A percentile compares a stretch with the other conserved stretches of the same genome.
Conservation (phyloP, 2,888 invertebrate species). For the Cheilosia variabilis region DNA sequence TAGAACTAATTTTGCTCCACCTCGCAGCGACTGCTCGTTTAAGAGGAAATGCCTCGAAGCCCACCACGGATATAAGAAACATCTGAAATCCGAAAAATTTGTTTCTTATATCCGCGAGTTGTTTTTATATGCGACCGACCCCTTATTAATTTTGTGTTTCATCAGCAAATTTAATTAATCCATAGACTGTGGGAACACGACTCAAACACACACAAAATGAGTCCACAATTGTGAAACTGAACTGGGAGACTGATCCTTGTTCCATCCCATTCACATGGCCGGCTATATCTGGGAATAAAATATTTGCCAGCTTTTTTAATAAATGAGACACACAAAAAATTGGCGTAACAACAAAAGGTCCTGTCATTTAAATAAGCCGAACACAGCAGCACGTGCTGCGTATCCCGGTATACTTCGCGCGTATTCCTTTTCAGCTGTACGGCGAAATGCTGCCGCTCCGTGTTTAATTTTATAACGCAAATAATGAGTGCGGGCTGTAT, state of each 20-base stretch:
- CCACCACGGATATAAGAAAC: no score
- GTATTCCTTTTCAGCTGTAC: constrained; percentile 3
- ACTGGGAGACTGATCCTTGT: constrained; percentile 5
- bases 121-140: neutral
- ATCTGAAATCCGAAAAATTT: no score
- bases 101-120: no score
- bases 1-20: neutral
- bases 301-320: constrained; percentile 32
- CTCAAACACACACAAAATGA: neutral
- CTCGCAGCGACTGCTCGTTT: neutral
- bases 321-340: constrained; percentile 7
- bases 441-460: neutral
- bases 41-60: neutral
- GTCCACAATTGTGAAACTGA: constrained; percentile 10
- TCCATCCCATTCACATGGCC: neutral
- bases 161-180: constrained; percentile 19
- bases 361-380: constrained; percentile 61
- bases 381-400: constrained; percentile 26
- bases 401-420: neutral
- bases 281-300: constrained; percentile 28
- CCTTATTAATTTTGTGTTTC: neutral
- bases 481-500: constrained; percentile 3
- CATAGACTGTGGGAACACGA: constrained; percentile 6
- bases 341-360: constrained; percentile 42
- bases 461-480: constrained; percentile 18